Evolutionary conservation across 2,797 vertebrate genomes (phyloP).

Genomic region (Melanotaenia nigrans): DNA sequence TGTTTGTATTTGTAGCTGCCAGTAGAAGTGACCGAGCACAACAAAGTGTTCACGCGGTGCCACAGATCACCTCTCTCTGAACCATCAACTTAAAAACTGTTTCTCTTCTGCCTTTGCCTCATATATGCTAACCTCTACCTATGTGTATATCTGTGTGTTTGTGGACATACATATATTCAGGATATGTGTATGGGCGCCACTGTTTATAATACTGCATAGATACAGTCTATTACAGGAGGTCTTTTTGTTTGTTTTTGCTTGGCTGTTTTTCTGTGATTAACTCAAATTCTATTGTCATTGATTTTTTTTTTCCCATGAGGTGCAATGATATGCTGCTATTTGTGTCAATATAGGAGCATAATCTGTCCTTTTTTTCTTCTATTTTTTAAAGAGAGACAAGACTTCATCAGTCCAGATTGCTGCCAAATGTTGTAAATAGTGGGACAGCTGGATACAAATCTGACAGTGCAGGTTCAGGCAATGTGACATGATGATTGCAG

Average conservation of each 20-base stretch:
- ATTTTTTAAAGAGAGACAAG: constrained; percentile 56
- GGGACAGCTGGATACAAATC: constrained; percentile 85
- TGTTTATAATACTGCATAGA: constrained; percentile 75
- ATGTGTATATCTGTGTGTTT: constrained; percentile 70
- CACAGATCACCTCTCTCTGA: constrained; percentile 75
- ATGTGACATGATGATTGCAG: constrained; percentile 55
- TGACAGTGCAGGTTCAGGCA: constrained; percentile 83
- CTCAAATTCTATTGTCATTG: constrained; percentile 59
- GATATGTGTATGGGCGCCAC: constrained; percentile 76
- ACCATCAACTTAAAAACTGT: constrained; percentile 59
- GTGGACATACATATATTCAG: constrained; percentile 77
- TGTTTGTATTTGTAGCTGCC: constrained; percentile 68
- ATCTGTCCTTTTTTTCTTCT: constrained; percentile 65
- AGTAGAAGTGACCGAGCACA: constrained; percentile 58
- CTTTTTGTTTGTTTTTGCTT: constrained; percentile 68
- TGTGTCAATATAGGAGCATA: constrained; percentile 81
- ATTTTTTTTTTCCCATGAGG: constrained; percentile 70
- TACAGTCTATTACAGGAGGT: constrained; percentile 73
- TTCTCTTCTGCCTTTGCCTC: constrained; percentile 79
- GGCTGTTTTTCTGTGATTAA: constrained; percentile 68
- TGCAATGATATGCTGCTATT: constrained; percentile 87
- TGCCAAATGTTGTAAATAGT: constrained; percentile 88
- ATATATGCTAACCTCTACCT: constrained; percentile 77
- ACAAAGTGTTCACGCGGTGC: constrained; percentile 50
- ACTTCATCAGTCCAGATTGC: constrained; percentile 77